Evolutionary conservation across 2,888 invertebrate genomes (phyloP).

Genomic region (Pseudococcus viburni): DNA sequence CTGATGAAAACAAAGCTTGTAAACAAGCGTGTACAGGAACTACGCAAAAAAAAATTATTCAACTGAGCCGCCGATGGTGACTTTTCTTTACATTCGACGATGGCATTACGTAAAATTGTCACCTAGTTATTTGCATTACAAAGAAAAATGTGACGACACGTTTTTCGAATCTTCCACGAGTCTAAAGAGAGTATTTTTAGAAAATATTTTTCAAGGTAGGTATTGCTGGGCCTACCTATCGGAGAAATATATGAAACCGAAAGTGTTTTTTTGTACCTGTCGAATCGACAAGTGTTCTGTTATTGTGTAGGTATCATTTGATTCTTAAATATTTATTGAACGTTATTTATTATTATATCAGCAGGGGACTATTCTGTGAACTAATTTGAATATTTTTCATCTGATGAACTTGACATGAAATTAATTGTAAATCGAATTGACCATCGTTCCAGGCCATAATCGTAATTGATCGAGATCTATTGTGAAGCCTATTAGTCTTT

Average conservation of each 20-base stretch:
- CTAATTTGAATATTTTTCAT: background rate
- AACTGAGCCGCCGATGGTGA: background rate
- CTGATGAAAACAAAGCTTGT: conserved; percentile 32
- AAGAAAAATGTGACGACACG: background rate
- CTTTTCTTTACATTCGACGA: background rate
- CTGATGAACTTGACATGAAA: background rate
- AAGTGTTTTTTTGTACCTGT: background rate
- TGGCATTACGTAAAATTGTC: background rate
- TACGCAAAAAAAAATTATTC: conserved; percentile 33
- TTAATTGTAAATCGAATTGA: too few species aligned
- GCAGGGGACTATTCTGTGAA: background rate
- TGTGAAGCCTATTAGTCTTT: too few species aligned
- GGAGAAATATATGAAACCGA: background rate
- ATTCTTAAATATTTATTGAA: background rate
- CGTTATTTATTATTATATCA: background rate
- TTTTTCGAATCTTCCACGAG: background rate
- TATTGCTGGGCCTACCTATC: background rate
- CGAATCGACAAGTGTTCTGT: background rate
- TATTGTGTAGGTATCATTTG: background rate
- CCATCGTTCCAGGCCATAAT: too few species aligned
- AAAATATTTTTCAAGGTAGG: background rate
- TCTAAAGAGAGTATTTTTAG: background rate
- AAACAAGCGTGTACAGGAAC: conserved; percentile 44
- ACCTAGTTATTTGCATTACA: conserved; percentile 28
- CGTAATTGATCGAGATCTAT: too few species aligned